Evolutionary conservation across 2,113 vertebrate genomes (phyloP).

Genomic region (Carassius gibelio): DNA sequence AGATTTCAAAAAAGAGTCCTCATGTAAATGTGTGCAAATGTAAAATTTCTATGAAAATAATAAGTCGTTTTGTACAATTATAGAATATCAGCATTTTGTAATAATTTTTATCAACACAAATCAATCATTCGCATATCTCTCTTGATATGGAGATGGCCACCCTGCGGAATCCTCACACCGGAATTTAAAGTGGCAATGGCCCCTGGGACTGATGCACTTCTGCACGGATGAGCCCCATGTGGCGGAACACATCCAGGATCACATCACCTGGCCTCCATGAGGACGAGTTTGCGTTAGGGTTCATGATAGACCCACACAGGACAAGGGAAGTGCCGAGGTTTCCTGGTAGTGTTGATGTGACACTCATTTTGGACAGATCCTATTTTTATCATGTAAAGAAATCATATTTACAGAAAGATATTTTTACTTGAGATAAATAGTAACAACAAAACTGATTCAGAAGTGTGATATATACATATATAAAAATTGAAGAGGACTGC

Average conservation of each 20-base stretch:
- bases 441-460: constrained; percentile 55
- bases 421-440: constrained; percentile 91
- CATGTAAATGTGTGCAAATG: constrained; percentile 94
- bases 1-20: constrained; percentile 80
- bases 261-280: constrained; percentile 46
- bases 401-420: constrained; percentile 91
- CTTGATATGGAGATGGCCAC: constrained; percentile 33
- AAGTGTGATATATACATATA: constrained; percentile 46
- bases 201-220: constrained; percentile 31
- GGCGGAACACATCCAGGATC: constrained; percentile 41
- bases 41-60: constrained; percentile 90
- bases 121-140: constrained; percentile 68
- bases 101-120: constrained; percentile 96
- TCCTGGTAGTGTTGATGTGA: constrained; percentile 83
- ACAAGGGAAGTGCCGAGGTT: constrained; percentile 82
- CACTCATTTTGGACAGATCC: constrained; percentile 88
- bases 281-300: constrained; percentile 32
- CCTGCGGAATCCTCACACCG: constrained; percentile 17
- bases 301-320: constrained; percentile 61
- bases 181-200: constrained; percentile 8
- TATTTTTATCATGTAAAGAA: constrained; percentile 98
- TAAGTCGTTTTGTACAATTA: constrained; percentile 86
- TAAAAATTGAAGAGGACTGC: constrained; percentile 79
- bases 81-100: constrained; percentile 86
- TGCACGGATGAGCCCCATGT: constrained; percentile 41